Evolutionary conservation across 2,113 vertebrate species (phyloP).

Genomic region (Chaetorhynchus papuensis): DNA sequence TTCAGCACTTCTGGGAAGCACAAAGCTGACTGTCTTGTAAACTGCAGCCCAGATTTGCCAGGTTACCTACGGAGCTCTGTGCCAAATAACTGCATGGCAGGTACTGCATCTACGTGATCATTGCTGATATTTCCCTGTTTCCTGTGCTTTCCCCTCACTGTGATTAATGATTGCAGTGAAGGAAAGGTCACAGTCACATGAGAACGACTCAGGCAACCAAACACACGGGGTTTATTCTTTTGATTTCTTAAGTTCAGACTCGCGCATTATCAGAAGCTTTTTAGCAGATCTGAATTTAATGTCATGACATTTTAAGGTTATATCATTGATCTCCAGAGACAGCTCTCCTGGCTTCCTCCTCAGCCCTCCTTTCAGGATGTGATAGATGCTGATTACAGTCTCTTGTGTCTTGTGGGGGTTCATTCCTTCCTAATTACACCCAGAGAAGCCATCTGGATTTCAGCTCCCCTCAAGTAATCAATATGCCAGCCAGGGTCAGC

Average conservation of each 20-base stretch:
- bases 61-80: background rate
- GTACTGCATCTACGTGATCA: background rate
- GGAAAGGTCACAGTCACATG: background rate
- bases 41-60: background rate
- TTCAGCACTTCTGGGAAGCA: background rate
- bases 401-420: background rate
- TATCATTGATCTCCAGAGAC: background rate
- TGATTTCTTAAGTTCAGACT: background rate
- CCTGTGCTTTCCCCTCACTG: background rate
- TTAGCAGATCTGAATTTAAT: background rate
- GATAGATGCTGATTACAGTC: background rate
- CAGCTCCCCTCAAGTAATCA: background rate
- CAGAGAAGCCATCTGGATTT: background rate
- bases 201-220: background rate
- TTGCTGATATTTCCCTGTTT: background rate
- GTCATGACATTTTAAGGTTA: background rate
- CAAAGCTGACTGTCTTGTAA: background rate
- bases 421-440: background rate
- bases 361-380: background rate
- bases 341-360: background rate
- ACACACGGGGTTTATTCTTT: background rate
- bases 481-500: background rate
- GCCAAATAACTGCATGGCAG: background rate
- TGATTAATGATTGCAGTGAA: background rate
- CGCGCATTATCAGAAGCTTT: background rate